Evolutionary conservation across 2,888 invertebrate genomes (phyloP), one percentile per base, ranked within the genome.

Genomic region (Silvanus unidentatus): DNA sequence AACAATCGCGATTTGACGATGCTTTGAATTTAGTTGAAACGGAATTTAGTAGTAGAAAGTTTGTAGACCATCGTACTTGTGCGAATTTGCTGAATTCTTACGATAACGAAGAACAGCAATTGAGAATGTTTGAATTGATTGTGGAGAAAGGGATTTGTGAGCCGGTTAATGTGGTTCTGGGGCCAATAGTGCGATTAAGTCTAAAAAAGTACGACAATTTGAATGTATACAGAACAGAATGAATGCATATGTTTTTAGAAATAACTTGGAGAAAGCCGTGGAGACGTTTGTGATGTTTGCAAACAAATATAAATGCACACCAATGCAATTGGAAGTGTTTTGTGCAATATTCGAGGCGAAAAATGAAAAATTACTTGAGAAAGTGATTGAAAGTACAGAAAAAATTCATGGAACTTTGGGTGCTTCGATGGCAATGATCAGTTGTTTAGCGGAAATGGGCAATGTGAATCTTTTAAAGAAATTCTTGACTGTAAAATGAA

Each of bases 281-380:
- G 60, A 73, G n/a, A 77, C 77, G 45, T 84, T 78, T 56, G 62
- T 66, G 12, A 60, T 70, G 1, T 63, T 78, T 41, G 73, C 77
- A 0, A 60, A 69, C 1, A 72, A 74, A 35, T 78, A 81, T 60
- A 76, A 74, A 41, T 78, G 77, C 52, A 81, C 83, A 0, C 86
- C 86, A 0, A 62, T 83, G 8, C 81, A 82, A 58, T 77, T 82
- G 52, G 84, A 84, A 65, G 50, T 86, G 1, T 59, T 84, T 2
- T 50, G 53, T n/a, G 58, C 65, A 40, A 48, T 76, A 30, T 62
- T 74, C 30, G 65, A 67, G 34, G 56, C 53, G 0, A 59, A 71
- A 44, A 69, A 73, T 6, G 68, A 71, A 47, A 55, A 66, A 32
- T 54, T 73, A n/a, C 52, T 77, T 32, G 62, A 66, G 16, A 53